Base-by-base conservation (phyloP, 2,113 vertebrate species). In the Megalops atlanticus region DNA sequence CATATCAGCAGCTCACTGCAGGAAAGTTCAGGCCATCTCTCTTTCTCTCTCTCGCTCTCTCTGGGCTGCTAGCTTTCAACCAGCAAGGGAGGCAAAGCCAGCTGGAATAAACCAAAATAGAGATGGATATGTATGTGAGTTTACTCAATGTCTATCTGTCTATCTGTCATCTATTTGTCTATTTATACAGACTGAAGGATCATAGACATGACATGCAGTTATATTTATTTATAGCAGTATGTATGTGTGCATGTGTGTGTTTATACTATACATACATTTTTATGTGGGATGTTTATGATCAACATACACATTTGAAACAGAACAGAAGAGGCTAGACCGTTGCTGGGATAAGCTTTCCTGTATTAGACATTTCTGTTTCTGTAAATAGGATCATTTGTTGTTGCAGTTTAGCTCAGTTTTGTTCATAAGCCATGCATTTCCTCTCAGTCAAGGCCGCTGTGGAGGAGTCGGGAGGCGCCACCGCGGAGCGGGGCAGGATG, bases 31-130 rank as follows among this genome's bases (percentile, higher is more conserved):
- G n/a, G 58, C 70, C 47, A 47, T 39, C 31, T 36, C 33, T 43
- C 8, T 18, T 49, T 75, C 74, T 74, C 41, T 64, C 52, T 54
- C 69, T 0, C 47, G 81, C 71, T 81, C 16, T 45, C 45, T 78
- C 39, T 76, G 1, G 72, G 27, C 40, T 31, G n/a, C 41, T n/a
- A n/a, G 47, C 18, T 49, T 14, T 49, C 18, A 49, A 49, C 12
- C 12, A 49, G 47, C 18, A 49, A 49, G 47, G 47, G 18, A 49
- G 18, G 12, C 47, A 49, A 49, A 49, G 18, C 47, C 5, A 49
- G 47, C 47, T 2, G 12, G 47, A 5, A 49, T 49, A 49, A 49
- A 12, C 47, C 47, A 14, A 49, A 49, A 49, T 49, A 49, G 12
- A 49, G 47, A n/a, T n/a, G n/a, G n/a, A n/a, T n/a, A n/a, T n/a